phyloP scores from a whole-genome alignment of 2,888 invertebrate species.

The Kryphioiulus occultus region DNA sequence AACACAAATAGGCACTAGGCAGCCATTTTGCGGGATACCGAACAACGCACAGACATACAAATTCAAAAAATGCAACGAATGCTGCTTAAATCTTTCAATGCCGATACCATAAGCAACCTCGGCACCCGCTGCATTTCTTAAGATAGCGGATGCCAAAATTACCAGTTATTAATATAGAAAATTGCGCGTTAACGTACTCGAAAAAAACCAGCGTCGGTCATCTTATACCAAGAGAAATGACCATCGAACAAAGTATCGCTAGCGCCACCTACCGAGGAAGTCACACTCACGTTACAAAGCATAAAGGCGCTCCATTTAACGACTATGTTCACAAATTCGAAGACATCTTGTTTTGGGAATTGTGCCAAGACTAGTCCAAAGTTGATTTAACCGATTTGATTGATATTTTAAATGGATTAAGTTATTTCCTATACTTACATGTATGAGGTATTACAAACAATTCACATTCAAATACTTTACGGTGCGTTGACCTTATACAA shows the following conservation, averaged over 20 bases:
- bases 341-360: not conserved
- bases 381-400: too few species aligned
- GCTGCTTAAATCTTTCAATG: not conserved
- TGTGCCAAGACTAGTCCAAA: not conserved
- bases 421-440: too few species aligned
- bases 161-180: not conserved
- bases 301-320: not conserved
- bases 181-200: conserved; percentile 29
- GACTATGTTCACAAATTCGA: not conserved
- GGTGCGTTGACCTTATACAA: too few species aligned
- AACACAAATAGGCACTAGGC: not conserved
- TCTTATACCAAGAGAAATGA: not conserved
- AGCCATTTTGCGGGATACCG: not conserved
- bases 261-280: not conserved
- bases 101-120: not conserved
- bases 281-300: not conserved
- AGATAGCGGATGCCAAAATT: not conserved
- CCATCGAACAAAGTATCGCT: not conserved
- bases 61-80: not conserved
- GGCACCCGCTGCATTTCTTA: not conserved
- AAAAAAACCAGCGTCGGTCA: conserved; percentile 52
- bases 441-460: too few species aligned
- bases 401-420: too few species aligned
- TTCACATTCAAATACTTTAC: too few species aligned
- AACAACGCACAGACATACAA: not conserved